Conservation (phyloP, 2,888 invertebrate genomes). For the Lasioglossum morio region DNA sequence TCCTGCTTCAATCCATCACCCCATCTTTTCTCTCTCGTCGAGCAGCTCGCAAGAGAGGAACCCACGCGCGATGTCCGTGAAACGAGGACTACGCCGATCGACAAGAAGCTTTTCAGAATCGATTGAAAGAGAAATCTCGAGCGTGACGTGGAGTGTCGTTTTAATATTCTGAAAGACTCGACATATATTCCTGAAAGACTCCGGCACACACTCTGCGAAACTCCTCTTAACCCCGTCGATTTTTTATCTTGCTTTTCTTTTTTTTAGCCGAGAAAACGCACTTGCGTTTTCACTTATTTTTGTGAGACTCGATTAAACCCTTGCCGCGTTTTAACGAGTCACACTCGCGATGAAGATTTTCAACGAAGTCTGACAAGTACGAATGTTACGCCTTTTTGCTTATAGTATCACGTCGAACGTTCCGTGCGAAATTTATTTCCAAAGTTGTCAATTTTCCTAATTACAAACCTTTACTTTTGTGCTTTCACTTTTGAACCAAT, state of each 20-base stretch:
- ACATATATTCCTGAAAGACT: neutral
- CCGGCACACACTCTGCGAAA: neutral
- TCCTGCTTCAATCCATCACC: neutral
- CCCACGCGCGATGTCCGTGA: slow-evolving; percentile 31
- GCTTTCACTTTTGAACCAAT: too few species aligned
- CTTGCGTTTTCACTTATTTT: neutral
- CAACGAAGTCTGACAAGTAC: too few species aligned
- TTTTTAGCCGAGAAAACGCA: neutral
- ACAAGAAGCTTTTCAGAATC: slow-evolving; percentile 30
- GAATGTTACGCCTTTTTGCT: too few species aligned
- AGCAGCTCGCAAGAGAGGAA: neutral
- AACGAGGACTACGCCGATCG: slow-evolving; percentile 40
- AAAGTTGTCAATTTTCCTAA: too few species aligned
- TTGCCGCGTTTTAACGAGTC: too few species aligned
- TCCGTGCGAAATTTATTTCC: too few species aligned
- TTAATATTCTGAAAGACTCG: slow-evolving; percentile 7
- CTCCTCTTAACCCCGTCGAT: neutral
- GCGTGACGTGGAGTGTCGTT: slow-evolving; percentile 18
- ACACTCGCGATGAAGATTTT: too few species aligned
- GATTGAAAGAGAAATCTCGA: slow-evolving; percentile 37
- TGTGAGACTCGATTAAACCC: neutral
- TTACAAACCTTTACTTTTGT: too few species aligned
- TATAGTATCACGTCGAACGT: too few species aligned
- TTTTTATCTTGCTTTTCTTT: neutral
- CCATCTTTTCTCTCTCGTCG: neutral